Base-by-base conservation (phyloP, 2,797 vertebrate genomes). In the Uromys caudimaculatus region DNA sequence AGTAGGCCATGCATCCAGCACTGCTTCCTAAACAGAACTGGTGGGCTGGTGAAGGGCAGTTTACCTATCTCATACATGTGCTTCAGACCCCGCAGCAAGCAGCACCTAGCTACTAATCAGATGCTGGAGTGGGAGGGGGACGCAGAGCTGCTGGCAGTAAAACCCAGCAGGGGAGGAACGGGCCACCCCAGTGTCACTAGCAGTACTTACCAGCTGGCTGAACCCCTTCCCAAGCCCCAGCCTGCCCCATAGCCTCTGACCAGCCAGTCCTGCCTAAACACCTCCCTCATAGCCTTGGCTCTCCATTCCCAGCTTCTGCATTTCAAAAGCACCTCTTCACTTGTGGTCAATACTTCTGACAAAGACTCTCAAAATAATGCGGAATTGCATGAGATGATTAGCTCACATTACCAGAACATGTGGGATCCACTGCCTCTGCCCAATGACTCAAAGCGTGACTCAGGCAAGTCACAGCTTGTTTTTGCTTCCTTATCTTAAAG, bases 401-500 rank as follows among this genome's bases (percentile, higher is more conserved):
- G 93, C 71, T 73, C 67, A 6, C 1, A 19, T 7, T 88, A 62
- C 92, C 83, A 64, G 77, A 62, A 85, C 88, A 94, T 44, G 69
- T 92, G 95, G 81, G 58, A 81, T 41, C 35, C 0, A n/a, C 82
- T 91, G 32, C 41, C 78, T 91, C 89, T 96, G 92, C 76, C 90
- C 89, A 35, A 24, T 90, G 95, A 96, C 91, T 94, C 75, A 58
- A 71, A 23, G 21, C 23, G 21, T 60, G 91, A 93, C 73, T 75
- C 44, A 24, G 69, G 62, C 84, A 88, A 71, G 56, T 19, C 84
- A 54, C 12, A 54, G 84, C 38, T 71, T 86, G 44, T 67, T 82
- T 88, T 84, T 56, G 85, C 90, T 92, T 93, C 71, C 67, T 95
- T 47, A n/a, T 90, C 54, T 78, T 92, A 91, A 94, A 35, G 14